Base-by-base conservation (phyloP, 2,797 vertebrate species). In the Mormyrops attenuatus region DNA sequence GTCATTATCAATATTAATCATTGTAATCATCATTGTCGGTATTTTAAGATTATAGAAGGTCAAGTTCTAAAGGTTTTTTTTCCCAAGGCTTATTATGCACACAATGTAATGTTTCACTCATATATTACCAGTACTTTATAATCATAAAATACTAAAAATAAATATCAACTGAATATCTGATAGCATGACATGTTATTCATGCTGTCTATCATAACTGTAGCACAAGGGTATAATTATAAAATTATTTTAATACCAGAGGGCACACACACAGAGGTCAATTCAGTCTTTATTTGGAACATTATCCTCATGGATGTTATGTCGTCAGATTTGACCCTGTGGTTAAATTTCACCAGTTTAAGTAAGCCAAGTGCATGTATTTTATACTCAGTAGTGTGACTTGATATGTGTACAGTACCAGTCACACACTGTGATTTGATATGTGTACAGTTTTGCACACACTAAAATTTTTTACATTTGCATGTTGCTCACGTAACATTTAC, bases 171-270 rank as follows among this genome's bases (percentile, higher is more conserved):
- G 73, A 80, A 80, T 73, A 73, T 15, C 13, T 69, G 30, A 80
- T 77, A 17, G 69, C 13, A 77, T 77, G 13, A 73, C 15, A 38
- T 34, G 30, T 41, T 77, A 77, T 34, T 41, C 69, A 34, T 77
- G 15, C 69, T 52, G 22, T 15, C 26, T 87, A 7, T 57, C 22
- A n/a, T 87, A 34, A 55, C 17, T 80, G 17, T 41, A 49, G 41
- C 30, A 41, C 73, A 8, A 41, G 73, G 1, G 34, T 4, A 20
- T 80, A 38, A 44, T 82, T 80, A 6, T 52, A 49, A 26, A 52
- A 85, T 26, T 13, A 53, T 50, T 85, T 85, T 85, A 50, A 85
- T 53, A 85, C n/a, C 84, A 85, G 50, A 85, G 22, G 47, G n/a
- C 85, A 86, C 49, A 80, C 22, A 85, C 47, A 82, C 17, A 82